These are phyloP conservation scores for Catharus bicknelli DNA, from an alignment of 2,113 vertebrate species.

Conservation along the genomic window DNA sequence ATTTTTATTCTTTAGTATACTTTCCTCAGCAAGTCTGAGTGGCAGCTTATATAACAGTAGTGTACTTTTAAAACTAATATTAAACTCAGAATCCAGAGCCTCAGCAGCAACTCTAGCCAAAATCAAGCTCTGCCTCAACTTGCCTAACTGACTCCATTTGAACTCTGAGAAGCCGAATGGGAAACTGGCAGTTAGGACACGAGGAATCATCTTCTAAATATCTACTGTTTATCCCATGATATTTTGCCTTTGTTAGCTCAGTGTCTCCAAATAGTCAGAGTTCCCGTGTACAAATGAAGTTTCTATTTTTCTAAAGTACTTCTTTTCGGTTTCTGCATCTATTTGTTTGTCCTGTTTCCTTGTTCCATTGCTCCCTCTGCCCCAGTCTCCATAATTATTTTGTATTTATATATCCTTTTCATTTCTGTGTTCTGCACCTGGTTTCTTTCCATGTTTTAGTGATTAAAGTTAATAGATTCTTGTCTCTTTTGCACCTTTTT, in stretches of 20 bases:
- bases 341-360: neutral
- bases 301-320: neutral
- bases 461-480: neutral
- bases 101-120: neutral
- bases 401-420: neutral
- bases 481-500: neutral
- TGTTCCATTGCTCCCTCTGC: accelerated
- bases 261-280: neutral
- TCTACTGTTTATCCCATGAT: neutral
- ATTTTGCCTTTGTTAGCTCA: neutral
- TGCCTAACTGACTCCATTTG: neutral
- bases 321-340: neutral
- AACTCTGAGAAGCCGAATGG: neutral
- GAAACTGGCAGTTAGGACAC: neutral
- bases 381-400: neutral
- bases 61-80: neutral
- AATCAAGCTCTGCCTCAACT: neutral
- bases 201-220: neutral
- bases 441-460: neutral
- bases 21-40: slow-evolving; percentile 12
- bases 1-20: slow-evolving; percentile 17
- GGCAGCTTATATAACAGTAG: slow-evolving; percentile 16
- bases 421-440: neutral
- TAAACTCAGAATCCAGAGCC: neutral
- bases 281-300: neutral